These are phyloP conservation scores for Trialeurodes vaporariorum DNA, from an alignment of 1,140 invertebrate genomes.

Conservation along the genomic window DNA sequence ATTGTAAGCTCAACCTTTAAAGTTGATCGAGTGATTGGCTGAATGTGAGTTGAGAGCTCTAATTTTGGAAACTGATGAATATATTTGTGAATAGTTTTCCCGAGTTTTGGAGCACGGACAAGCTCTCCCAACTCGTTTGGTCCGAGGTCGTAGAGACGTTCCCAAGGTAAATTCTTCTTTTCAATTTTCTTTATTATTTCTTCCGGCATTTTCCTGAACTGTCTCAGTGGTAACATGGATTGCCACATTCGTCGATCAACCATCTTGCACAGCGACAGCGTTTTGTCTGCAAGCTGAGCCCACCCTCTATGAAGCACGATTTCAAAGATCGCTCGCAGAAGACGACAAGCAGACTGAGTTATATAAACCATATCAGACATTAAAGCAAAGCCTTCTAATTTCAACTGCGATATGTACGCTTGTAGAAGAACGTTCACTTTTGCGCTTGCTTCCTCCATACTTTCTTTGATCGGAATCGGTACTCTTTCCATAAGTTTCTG, in stretches of 20 bases:
- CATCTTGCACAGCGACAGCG: conserved; percentile 95
- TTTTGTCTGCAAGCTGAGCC: conserved; percentile 95
- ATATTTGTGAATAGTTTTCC: conserved; percentile 95
- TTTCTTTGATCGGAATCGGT: conserved; percentile 98
- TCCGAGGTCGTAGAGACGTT: conserved; percentile 84
- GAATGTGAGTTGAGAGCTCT: conserved; percentile 88
- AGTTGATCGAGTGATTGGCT: conserved; percentile 93
- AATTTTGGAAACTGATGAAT: conserved; percentile 95
- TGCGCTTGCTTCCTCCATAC: conserved; percentile 94
- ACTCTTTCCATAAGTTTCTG: conserved; percentile 95
- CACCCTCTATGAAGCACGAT: conserved; percentile 84
- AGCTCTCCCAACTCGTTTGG: conserved; percentile 97
- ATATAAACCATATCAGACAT: conserved; percentile 99
- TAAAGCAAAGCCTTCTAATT: conserved; percentile 94
- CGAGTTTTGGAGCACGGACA: conserved; percentile 88
- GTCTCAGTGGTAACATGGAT: conserved; percentile 94
- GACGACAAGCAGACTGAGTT: conserved; percentile 89
- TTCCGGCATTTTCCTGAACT: conserved; percentile 96
- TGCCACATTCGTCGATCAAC: conserved; percentile 99
- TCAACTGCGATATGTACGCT: conserved; percentile 97
- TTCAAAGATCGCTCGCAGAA: conserved; percentile 96
- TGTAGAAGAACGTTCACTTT: conserved; percentile 94
- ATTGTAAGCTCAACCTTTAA: conserved; percentile 91
- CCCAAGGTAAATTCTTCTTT: conserved; percentile 94
- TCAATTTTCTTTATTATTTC: conserved; percentile 97